phyloP scores from a whole-genome alignment of 2,113 vertebrate genomes.

The Lichenostomus cassidix region DNA sequence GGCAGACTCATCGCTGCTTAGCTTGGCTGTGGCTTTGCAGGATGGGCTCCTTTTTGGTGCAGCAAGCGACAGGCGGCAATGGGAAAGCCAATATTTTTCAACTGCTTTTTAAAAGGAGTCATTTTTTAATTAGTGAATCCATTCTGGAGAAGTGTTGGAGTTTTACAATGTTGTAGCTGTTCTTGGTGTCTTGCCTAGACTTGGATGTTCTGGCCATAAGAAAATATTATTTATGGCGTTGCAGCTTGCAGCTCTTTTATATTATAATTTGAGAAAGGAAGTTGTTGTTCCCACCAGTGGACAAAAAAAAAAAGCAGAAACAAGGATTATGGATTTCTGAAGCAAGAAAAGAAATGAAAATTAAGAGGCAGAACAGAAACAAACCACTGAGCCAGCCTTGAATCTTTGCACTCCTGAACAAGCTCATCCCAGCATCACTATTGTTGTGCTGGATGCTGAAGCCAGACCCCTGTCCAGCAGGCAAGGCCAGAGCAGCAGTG shows the following conservation, averaged over 20 bases:
- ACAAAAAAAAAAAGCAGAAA: slow-evolving; percentile 10
- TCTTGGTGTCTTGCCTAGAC: slow-evolving; percentile 62
- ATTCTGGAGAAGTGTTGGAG: slow-evolving; percentile 44
- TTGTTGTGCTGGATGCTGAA: not conserved
- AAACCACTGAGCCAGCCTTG: not conserved
- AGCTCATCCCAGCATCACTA: not conserved
- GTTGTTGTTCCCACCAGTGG: slow-evolving; percentile 48
- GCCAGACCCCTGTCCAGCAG: not conserved
- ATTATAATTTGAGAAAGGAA: slow-evolving; percentile 54
- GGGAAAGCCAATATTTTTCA: slow-evolving; percentile 10
- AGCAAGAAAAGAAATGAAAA: not conserved
- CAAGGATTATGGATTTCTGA: not conserved
- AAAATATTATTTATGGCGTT: slow-evolving; percentile 62
- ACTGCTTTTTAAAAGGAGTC: slow-evolving; percentile 1
- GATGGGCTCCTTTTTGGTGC: not conserved
- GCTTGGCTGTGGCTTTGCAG: not conserved
- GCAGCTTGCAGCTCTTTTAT: slow-evolving; percentile 50
- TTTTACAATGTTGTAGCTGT: slow-evolving; percentile 59
- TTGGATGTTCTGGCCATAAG: slow-evolving; percentile 52
- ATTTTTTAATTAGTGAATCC: slow-evolving; percentile 51
- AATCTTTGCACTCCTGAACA: not conserved
- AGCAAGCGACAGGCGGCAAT: not conserved
- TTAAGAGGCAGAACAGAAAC: not conserved
- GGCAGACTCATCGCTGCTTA: not conserved
- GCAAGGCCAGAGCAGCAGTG: not conserved